These are phyloP conservation scores for Blennius ocellaris DNA, from an alignment of 2,113 vertebrate species.

Conservation along the genomic window DNA sequence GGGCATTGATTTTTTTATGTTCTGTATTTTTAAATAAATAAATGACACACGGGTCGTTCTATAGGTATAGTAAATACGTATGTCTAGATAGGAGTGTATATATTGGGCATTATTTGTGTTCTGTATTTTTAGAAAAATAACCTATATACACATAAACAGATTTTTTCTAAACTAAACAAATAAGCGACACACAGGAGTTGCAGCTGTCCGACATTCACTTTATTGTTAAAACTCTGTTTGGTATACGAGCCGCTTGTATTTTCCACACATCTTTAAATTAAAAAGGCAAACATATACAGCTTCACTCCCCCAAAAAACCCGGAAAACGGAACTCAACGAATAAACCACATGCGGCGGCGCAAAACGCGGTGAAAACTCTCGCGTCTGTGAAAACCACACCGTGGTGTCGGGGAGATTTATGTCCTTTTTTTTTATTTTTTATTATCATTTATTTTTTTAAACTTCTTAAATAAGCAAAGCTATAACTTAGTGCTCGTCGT, in stretches of 20 bases:
- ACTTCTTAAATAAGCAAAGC: constrained; percentile 36
- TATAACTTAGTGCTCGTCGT: constrained; percentile 26
- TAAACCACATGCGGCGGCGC: constrained; percentile 69
- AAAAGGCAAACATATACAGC: constrained; percentile 75
- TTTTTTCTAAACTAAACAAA: too few relatives aligned
- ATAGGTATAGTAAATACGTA: too few relatives aligned
- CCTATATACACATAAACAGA: too few relatives aligned
- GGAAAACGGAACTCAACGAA: constrained; percentile 29
- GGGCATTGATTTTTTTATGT: too few relatives aligned
- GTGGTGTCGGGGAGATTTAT: constrained; percentile 25
- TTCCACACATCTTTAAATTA: constrained; percentile 71
- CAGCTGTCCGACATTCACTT: constrained; percentile 75
- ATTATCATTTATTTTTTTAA: too few relatives aligned
- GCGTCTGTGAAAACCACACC: constrained; percentile 47
- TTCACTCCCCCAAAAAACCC: constrained; percentile 47
- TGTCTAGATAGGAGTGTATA: too few relatives aligned
- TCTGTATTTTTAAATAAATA: too few relatives aligned
- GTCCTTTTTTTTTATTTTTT: constrained; percentile 8
- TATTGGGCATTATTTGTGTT: too few relatives aligned
- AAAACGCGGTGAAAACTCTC: constrained; percentile 71
- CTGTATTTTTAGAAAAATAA: too few relatives aligned
- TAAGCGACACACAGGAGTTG: neutral
- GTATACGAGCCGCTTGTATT: constrained; percentile 74
- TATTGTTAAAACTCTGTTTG: constrained; percentile 83
- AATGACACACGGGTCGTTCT: too few relatives aligned